A percentile compares a stretch with the other conserved stretches of the same genome.
Evolutionary conservation across 2,797 vertebrate species (phyloP).

Genomic region (Leptoclinus maculatus): DNA sequence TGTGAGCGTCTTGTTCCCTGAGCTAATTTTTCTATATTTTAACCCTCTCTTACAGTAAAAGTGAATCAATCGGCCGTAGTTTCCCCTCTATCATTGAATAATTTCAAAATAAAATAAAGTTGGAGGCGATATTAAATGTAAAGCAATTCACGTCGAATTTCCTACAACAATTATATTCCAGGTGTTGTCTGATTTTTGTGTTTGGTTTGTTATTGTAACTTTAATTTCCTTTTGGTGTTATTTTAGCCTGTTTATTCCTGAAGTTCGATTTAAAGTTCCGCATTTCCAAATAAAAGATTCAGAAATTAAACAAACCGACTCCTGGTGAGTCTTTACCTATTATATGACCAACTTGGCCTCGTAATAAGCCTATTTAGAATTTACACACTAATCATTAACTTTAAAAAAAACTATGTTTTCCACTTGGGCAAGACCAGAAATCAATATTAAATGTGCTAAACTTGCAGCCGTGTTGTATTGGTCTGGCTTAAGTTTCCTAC

Average conservation of each 20-base stretch:
- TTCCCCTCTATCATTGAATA: not conserved
- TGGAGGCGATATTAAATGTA: not conserved
- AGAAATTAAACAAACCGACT: not conserved
- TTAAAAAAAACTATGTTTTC: not conserved
- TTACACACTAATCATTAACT: not conserved
- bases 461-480: not conserved
- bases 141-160: not conserved
- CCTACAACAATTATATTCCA: not conserved
- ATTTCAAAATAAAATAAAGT: conserved; percentile 22
- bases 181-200: too few species aligned
- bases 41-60: not conserved
- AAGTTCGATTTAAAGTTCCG: not conserved
- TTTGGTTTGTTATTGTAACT: not conserved
- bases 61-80: not conserved
- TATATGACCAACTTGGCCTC: not conserved
- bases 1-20: not conserved
- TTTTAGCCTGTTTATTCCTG: not conserved
- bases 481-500: not conserved
- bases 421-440: not conserved
- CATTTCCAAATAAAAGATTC: not conserved
- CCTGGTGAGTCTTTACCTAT: not conserved
- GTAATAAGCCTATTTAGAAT: not conserved
- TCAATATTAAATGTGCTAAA: not conserved
- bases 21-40: not conserved
- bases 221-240: not conserved